A percentile compares a stretch with the other conserved stretches of the same genome.
phyloP scores from a whole-genome alignment of 1,140 invertebrate genomes.

The Drosophila pruinosa region DNA sequence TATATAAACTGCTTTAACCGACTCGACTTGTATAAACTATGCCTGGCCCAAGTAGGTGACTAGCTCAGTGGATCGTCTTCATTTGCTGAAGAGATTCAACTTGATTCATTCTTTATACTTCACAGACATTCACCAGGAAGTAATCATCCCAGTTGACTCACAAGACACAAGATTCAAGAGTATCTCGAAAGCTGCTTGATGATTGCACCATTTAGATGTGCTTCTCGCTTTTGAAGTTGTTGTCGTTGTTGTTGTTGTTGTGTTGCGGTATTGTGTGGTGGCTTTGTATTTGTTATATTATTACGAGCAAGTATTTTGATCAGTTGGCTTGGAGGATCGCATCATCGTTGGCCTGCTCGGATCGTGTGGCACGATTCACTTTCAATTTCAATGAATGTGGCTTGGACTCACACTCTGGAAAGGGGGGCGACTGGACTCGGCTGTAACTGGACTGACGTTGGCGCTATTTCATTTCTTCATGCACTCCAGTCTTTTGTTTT shows the following conservation, averaged over 20 bases:
- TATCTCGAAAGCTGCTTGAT: constrained; percentile 11
- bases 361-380: constrained; percentile 80
- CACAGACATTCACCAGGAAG: neutral
- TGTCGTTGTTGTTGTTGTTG: neutral
- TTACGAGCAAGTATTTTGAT: constrained; percentile 49
- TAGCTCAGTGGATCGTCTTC: neutral
- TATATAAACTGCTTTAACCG: neutral
- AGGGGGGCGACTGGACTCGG: constrained; percentile 41
- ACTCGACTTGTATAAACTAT: neutral
- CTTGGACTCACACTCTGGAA: constrained; percentile 48
- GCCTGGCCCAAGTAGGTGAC: neutral
- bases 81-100: neutral
- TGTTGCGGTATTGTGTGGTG: constrained; percentile 12
- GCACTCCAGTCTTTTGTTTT: constrained; percentile 64
- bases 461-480: constrained; percentile 77
- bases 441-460: constrained; percentile 52
- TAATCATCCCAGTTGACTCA: neutral
- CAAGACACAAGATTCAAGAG: constrained; percentile 1
- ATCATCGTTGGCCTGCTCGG: constrained; percentile 49
- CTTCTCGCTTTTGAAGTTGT: constrained; percentile 22
- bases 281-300: constrained; percentile 47
- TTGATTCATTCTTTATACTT: neutral
- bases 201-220: neutral
- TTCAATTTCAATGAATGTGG: constrained; percentile 73
- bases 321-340: constrained; percentile 63